These are phyloP conservation scores for Rhopalosiphum maidis DNA, from an alignment of 1,140 invertebrate species.

Conservation along the genomic window DNA sequence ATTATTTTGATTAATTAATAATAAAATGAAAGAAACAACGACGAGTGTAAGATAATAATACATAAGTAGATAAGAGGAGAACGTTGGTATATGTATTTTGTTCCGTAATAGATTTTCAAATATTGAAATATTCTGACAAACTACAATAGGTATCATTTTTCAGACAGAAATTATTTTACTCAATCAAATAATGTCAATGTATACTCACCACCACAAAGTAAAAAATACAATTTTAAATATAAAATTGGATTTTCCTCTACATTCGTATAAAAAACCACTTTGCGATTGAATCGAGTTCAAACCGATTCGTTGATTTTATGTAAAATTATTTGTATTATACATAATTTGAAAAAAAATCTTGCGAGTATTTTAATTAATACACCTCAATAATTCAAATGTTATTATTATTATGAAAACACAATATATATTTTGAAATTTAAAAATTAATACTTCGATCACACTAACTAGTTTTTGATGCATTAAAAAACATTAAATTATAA, in stretches of 20 bases:
- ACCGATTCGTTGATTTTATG: no score
- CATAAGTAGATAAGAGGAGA: background rate
- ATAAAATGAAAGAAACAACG: background rate
- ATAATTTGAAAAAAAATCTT: background rate
- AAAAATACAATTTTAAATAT: background rate
- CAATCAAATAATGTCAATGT: background rate
- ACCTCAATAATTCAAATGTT: background rate
- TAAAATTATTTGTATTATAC: background rate
- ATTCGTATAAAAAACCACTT: background rate
- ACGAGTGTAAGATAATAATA: background rate
- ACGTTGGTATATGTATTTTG: background rate
- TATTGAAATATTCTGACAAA: background rate
- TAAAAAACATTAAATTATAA: no score
- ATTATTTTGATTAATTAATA: background rate
- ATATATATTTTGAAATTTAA: background rate
- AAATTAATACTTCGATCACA: background rate
- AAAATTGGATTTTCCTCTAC: background rate
- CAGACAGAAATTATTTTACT: background rate
- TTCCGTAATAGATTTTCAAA: background rate
- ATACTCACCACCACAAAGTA: background rate
- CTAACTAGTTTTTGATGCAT: background rate
- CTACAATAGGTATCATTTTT: background rate
- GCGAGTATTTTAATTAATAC: background rate
- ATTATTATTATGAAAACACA: background rate
- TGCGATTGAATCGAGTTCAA: background rate